Percentiles rank a stretch among this genome's conserved stretches.
These are phyloP conservation scores for Neodiprion virginianus DNA, from an alignment of 1,140 invertebrate species.

Conservation along the genomic window DNA sequence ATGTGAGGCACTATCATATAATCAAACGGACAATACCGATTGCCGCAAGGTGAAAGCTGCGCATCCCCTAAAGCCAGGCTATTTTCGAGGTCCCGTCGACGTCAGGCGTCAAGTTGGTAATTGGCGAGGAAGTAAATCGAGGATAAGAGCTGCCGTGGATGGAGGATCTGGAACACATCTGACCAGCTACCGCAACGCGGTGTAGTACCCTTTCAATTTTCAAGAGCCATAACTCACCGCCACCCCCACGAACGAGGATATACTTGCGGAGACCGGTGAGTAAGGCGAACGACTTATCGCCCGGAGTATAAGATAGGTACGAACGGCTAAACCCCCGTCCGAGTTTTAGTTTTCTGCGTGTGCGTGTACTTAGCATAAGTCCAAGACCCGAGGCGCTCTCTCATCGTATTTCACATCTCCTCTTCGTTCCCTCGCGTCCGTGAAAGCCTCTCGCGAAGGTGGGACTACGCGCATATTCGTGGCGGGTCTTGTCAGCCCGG, in stretches of 20 bases:
- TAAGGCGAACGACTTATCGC: neutral
- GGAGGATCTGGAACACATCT: neutral
- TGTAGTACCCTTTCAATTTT: neutral
- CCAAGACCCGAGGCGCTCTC: slow-evolving; percentile 54
- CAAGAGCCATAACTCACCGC: neutral
- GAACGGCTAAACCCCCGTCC: neutral
- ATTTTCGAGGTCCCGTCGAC: too few relatives aligned
- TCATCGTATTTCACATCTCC: slow-evolving; percentile 53
- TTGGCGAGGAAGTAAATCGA: too few relatives aligned
- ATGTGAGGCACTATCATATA: too few relatives aligned
- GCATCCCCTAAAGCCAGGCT: too few relatives aligned
- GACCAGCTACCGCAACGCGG: neutral
- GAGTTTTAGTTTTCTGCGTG: slow-evolving; percentile 14
- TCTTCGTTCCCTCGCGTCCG: slow-evolving; percentile 15
- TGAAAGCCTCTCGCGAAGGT: slow-evolving; percentile 5
- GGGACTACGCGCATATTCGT: slow-evolving; percentile 1
- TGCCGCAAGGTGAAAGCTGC: too few relatives aligned
- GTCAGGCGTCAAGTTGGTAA: too few relatives aligned
- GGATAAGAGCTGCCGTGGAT: too few relatives aligned
- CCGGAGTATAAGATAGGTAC: too few relatives aligned
- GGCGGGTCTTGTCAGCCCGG: neutral
- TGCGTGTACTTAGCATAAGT: slow-evolving; percentile 55
- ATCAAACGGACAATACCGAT: too few relatives aligned
- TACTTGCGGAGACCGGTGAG: neutral
- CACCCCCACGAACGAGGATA: neutral